A percentile compares a stretch with the other conserved stretches of the same genome.
These are phyloP conservation scores for Drosophila azteca DNA, from an alignment of 1,140 invertebrate genomes.

Conservation along the genomic window DNA sequence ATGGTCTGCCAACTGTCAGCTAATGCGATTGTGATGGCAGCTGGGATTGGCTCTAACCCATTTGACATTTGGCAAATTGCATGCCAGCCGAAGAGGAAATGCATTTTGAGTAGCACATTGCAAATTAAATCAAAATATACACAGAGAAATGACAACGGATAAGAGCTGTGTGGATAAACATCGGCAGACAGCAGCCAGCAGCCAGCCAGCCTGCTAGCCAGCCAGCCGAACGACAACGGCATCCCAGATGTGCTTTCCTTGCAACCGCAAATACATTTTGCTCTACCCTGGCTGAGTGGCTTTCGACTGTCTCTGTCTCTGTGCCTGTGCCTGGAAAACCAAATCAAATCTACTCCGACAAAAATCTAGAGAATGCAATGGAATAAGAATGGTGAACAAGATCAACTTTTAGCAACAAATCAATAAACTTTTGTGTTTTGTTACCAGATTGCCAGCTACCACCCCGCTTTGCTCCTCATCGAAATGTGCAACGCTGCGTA, in stretches of 20 bases:
- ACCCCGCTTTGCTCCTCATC: slow-evolving; percentile 1
- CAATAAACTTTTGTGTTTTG: slow-evolving; percentile 55
- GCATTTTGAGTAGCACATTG: slow-evolving; percentile 53
- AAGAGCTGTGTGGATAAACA: slow-evolving; percentile 46
- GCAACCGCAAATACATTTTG: slow-evolving; percentile 61
- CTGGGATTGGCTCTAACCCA: slow-evolving; percentile 43
- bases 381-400: slow-evolving; percentile 48
- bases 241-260: slow-evolving; percentile 10
- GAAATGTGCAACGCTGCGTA: slow-evolving; percentile 50
- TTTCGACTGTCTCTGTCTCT: slow-evolving; percentile 34
- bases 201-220: background rate
- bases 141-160: slow-evolving; percentile 55
- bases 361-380: slow-evolving; percentile 1
- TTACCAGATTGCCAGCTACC: slow-evolving; percentile 9
- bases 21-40: slow-evolving; percentile 65
- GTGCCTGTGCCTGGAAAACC: slow-evolving; percentile 46
- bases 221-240: slow-evolving; percentile 9
- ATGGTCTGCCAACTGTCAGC: slow-evolving; percentile 64
- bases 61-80: slow-evolving; percentile 57
- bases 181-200: slow-evolving; percentile 8
- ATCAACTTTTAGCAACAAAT: slow-evolving; percentile 68
- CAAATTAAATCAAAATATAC: slow-evolving; percentile 77
- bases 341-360: slow-evolving; percentile 65
- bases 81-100: slow-evolving; percentile 48
- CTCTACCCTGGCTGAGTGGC: slow-evolving; percentile 28